phyloP scores from a whole-genome alignment of 92 coral and sea anemone genomes.

The Galaxea fascicularis region DNA sequence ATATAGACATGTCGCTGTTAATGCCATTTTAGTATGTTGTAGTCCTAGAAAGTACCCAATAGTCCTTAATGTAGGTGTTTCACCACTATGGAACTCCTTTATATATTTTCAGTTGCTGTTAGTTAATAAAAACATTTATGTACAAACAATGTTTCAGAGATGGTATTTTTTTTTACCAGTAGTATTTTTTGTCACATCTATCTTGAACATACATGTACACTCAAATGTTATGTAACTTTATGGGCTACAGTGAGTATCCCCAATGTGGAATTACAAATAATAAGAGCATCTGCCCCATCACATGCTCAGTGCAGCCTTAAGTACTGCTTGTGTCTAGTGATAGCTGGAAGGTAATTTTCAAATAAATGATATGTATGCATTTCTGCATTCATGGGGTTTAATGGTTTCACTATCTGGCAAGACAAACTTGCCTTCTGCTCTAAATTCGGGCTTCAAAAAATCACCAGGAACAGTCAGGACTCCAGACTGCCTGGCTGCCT shows the following conservation, averaged over 20 bases:
- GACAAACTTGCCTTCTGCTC: constrained; percentile 54
- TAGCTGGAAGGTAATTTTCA: constrained; percentile 40
- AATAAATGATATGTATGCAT: constrained; percentile 53
- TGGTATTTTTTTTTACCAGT: constrained; percentile 18
- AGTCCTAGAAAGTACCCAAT: constrained; percentile 35
- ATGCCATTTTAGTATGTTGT: constrained; percentile 20
- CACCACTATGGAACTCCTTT: constrained; percentile 29
- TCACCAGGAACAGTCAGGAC: constrained; percentile 56
- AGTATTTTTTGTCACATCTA: constrained; percentile 23
- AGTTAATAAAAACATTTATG: constrained; percentile 13
- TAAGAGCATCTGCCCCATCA: constrained; percentile 9
- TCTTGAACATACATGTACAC: constrained; percentile 30
- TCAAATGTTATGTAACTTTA: neutral
- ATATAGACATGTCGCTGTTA: neutral
- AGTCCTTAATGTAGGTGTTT: constrained; percentile 19
- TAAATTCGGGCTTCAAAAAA: constrained; percentile 41
- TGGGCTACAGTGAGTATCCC: constrained; percentile 20
- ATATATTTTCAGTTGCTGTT: constrained; percentile 3
- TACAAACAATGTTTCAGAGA: constrained; percentile 16
- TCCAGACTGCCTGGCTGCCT: constrained; percentile 62
- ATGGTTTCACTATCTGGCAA: constrained; percentile 56
- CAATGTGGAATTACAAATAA: neutral
- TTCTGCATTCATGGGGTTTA: constrained; percentile 56
- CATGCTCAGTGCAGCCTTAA: constrained; percentile 27
- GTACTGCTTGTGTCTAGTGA: constrained; percentile 19